Conservation (phyloP, 1,140 invertebrate species). For the Rhizoglyphus robini region DNA sequence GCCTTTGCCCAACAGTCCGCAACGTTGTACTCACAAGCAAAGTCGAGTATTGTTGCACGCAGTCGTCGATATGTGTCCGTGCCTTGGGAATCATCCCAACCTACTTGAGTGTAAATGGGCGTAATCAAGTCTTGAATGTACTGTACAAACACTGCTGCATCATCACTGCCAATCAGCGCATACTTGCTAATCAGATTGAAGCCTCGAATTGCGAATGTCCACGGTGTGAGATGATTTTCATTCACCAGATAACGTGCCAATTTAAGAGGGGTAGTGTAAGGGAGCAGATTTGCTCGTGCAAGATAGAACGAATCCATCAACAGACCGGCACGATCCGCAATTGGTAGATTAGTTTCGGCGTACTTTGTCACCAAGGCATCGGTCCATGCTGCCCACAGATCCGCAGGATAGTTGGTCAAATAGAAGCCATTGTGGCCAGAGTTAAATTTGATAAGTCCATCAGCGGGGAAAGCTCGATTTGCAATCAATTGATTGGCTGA, state of each 20-base stretch:
- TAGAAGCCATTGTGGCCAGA: constrained; percentile 39
- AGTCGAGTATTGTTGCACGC: constrained; percentile 6
- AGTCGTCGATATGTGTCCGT: background rate
- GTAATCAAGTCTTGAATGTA: background rate
- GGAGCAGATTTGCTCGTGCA: constrained; percentile 28
- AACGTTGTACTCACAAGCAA: background rate
- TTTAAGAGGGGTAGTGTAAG: constrained; percentile 28
- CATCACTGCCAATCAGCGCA: background rate
- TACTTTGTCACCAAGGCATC: background rate
- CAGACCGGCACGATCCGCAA: constrained; percentile 30
- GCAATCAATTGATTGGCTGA: background rate
- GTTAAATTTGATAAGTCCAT: constrained; percentile 51
- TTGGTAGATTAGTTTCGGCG: background rate
- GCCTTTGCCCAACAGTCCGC: background rate
- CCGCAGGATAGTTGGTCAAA: constrained; percentile 65
- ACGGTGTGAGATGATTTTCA: constrained; percentile 29
- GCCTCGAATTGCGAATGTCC: constrained; percentile 22
- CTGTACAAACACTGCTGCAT: background rate
- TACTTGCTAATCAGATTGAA: background rate
- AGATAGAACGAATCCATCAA: constrained; percentile 36
- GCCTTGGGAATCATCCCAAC: constrained; percentile 8
- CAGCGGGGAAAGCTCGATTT: background rate
- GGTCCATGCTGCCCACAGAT: constrained; percentile 47
- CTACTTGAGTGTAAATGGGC: background rate
- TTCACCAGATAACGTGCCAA: constrained; percentile 28